Base-by-base conservation (phyloP, 1,140 invertebrate species). In the Sitodiplosis mosellana region DNA sequence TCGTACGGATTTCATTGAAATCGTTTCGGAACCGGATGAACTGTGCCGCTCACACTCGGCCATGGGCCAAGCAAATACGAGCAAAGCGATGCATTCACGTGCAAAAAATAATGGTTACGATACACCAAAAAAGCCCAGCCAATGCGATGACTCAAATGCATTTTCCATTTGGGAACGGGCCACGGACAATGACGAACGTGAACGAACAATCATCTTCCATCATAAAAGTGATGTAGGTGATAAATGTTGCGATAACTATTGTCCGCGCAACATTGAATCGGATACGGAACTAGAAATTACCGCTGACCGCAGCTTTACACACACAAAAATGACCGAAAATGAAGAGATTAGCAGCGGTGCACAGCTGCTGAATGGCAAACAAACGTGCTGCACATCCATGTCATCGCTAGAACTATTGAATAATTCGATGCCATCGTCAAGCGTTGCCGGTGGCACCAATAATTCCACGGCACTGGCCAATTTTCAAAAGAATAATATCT, bases 171-270 rank as follows among this genome's bases (percentile, higher is more conserved):
- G 36, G 18, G 22, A 41, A 42, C 40, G 47, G 36, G 19, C 21
- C 3, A 45, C 44, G 3, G n/a, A 45, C 43, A 33, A 46, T 36
- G 17, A 33, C 6, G 46, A 18, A 14, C n/a, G n/a, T 27, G 14
- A 18, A 12, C 15, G 27, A 33, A 37, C 47, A 42, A 48, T 48
- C 2, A 41, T 48, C 15, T 33, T 41, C 14, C 47, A 48, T 34
- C 37, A 48, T 41, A 33, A 47, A 36, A 47, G 33, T 37, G 46
- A 47, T 36, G 20, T 47, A 6, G 33, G 17, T 1, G 46, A 47
- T 14, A 41, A 41, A 41, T 48, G 47, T 33, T 48, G 47, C n/a
- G 47, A 48, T 8, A 36, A 34, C 20, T 27, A 48, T 48, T 41
- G 10, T 33, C 17, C n/a, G 6, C 18, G 41, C 18, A 43, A 43